These are phyloP conservation scores for Dunckerocampus dactyliophorus DNA, from an alignment of 2,113 vertebrate genomes.

Conservation along the genomic window DNA sequence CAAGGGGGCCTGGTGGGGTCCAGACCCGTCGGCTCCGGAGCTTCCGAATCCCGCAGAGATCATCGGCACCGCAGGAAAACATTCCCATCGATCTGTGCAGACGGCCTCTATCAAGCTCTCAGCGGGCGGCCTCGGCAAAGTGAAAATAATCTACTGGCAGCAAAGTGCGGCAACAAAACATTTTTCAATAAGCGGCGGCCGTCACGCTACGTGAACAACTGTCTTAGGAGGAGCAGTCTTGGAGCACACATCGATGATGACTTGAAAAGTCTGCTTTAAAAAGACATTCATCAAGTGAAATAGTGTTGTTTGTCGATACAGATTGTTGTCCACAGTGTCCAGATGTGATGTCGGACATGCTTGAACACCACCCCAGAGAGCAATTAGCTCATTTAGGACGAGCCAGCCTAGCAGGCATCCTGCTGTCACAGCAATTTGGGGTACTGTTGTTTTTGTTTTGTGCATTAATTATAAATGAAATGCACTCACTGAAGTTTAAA, in stretches of 20 bases:
- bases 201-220: conserved; percentile 24
- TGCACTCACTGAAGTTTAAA: too few species aligned
- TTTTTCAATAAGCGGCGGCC: conserved; percentile 42
- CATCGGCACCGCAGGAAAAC: conserved; percentile 43
- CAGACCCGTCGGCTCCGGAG: conserved; percentile 36
- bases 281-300: background rate
- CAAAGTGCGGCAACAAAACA: conserved; percentile 41
- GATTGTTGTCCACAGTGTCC: background rate
- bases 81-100: conserved; percentile 58
- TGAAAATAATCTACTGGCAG: conserved; percentile 50
- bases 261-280: background rate
- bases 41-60: conserved; percentile 40
- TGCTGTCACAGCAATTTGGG: background rate
- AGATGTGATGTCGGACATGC: background rate
- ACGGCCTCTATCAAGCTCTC: conserved; percentile 49
- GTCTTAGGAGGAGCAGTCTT: conserved; percentile 1
- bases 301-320: background rate
- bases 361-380: background rate
- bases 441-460: too few species aligned
- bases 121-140: conserved; percentile 38
- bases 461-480: too few species aligned
- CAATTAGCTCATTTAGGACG: background rate
- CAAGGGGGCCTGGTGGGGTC: background rate
- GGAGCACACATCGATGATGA: background rate
- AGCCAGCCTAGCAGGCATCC: background rate